phyloP scores from a whole-genome alignment of 2,113 vertebrate species.

The Muntiacus muntjak region DNA sequence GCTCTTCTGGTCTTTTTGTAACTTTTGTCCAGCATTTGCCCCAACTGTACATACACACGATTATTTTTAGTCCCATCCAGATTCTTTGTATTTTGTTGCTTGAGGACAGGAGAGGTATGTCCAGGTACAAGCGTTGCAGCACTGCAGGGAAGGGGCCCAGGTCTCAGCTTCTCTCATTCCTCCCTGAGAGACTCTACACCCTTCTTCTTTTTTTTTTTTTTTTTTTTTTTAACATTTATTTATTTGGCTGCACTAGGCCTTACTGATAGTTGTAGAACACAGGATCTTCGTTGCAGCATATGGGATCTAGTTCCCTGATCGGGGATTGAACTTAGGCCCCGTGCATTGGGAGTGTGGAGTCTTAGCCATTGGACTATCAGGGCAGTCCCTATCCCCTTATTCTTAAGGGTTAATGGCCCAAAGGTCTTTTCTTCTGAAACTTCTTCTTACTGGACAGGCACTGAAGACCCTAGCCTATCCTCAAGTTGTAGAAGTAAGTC shows the following conservation, averaged over 20 bases:
- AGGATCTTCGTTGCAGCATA: neutral
- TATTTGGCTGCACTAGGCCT: neutral
- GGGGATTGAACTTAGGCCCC: neutral
- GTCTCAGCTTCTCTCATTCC: neutral
- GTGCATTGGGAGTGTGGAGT: fast-evolving
- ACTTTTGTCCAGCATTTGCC: neutral
- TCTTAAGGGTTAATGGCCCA: neutral
- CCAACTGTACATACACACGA: neutral
- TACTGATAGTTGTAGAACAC: neutral
- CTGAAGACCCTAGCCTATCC: neutral
- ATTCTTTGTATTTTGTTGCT: neutral
- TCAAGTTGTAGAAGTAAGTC: neutral
- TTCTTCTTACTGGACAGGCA: neutral
- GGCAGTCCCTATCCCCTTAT: neutral
- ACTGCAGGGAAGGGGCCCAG: neutral
- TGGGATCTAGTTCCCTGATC: neutral
- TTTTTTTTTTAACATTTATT: neutral
- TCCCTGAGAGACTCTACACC: neutral
- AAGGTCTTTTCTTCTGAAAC: neutral
- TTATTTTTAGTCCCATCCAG: neutral
- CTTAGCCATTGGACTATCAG: neutral
- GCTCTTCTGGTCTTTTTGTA: neutral
- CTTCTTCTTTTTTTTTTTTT: fast-evolving
- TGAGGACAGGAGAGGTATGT: neutral
- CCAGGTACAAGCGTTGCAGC: neutral